A percentile compares a stretch with the other conserved stretches of the same genome.
phyloP scores from a whole-genome alignment of 2,797 vertebrate genomes.

The Pseudopleuronectes americanus region DNA sequence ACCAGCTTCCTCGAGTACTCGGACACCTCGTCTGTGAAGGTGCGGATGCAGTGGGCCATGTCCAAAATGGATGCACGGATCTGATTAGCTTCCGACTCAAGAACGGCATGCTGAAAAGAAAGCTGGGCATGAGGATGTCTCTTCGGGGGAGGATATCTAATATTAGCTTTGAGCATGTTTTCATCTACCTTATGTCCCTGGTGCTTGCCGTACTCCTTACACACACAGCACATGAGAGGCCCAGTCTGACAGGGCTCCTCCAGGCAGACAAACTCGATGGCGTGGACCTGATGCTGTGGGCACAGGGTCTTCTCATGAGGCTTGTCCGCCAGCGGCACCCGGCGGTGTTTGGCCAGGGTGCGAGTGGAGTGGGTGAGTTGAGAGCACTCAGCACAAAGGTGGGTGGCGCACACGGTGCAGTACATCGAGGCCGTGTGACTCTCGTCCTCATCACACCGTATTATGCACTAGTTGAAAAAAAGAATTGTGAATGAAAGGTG shows the following conservation, averaged over 20 bases:
- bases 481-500: background rate
- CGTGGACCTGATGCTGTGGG: slow-evolving; percentile 96
- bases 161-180: background rate
- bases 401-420: slow-evolving; percentile 97
- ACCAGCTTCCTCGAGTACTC: slow-evolving; percentile 97
- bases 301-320: slow-evolving; percentile 98
- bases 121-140: background rate
- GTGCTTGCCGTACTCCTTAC: slow-evolving; percentile 99
- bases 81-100: slow-evolving; percentile 96
- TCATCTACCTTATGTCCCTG: slow-evolving; percentile 94
- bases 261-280: slow-evolving; percentile 97
- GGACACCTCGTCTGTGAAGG: slow-evolving; percentile 97
- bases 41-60: slow-evolving; percentile 98
- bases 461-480: slow-evolving; percentile 84
- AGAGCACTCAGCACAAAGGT: slow-evolving; percentile 95
- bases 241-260: slow-evolving; percentile 94
- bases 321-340: slow-evolving; percentile 96
- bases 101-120: slow-evolving; percentile 88
- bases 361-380: slow-evolving; percentile 98
- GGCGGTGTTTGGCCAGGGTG: slow-evolving; percentile 95
- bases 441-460: slow-evolving; percentile 98
- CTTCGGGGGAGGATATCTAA: background rate
- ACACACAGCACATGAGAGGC: slow-evolving; percentile 98
- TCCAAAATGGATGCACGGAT: slow-evolving; percentile 98
- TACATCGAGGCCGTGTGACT: slow-evolving; percentile 95